Base-by-base conservation (phyloP, 2,888 invertebrate genomes). In the Pollenia labialis region DNA sequence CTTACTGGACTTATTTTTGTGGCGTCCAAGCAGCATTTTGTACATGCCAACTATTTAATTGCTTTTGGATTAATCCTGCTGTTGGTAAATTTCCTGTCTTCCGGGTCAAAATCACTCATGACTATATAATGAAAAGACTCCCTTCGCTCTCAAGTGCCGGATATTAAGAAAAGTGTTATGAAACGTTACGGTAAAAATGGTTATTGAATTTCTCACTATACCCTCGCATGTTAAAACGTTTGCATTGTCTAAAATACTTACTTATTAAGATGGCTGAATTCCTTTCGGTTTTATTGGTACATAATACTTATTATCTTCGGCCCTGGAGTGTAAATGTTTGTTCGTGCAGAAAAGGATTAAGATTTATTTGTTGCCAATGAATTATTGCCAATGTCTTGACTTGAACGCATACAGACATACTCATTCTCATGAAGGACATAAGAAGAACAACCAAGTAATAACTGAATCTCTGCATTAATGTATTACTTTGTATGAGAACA, bases 291-390 rank as follows among this genome's bases (percentile, higher is more conserved):
- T 60, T 72, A 62, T 46, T 74, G 40, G 10, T 81, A 40, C 11
- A 23, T 62, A 72, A 60, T 68, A 64, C 75, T 76, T 76, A 84
- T 79, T 79, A 85, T 85, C 84, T 85, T 71, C 66, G 18, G 75
- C 69, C 58, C 60, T 69, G 40, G 44, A 66, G 64, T 32, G 32
- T 69, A 69, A 76, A 64, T 80, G 74, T 77, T 68, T 85, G 56
- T 50, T 87, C 87, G 87, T 87, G 87, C 77, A 74, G 87, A 84
- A 87, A 81, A 81, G 87, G 87, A 85, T 87, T 85, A 87, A 84
- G 87, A 87, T 87, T 87, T 87, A 86, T 81, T 68, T 77, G 81
- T 85, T 84, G 85, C 68, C 87, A 85, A 71, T 77, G 85, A 84
- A 85, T 81, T 87, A 87, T 81, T 58, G 87, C 77, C 85, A 81